Conservation (phyloP, 2,797 vertebrate species). For the Cynodonichthys magdalenae region DNA sequence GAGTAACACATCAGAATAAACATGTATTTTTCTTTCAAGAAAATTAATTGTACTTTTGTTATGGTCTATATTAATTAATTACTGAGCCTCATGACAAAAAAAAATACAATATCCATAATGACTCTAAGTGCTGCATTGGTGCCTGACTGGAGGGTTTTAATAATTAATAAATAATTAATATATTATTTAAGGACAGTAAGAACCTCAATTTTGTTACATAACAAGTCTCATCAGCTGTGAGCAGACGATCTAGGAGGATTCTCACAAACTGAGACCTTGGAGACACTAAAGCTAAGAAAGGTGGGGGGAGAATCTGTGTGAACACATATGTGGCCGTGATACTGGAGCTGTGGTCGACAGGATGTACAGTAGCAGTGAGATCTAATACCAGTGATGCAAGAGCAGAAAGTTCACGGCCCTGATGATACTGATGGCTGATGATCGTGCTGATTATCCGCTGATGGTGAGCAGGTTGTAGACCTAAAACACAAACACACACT, state of each 20-base stretch:
- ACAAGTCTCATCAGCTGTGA: neutral
- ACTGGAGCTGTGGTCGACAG: neutral
- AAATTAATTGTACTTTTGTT: neutral
- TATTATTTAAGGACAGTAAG: neutral
- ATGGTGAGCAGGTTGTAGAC: slow-evolving; percentile 13
- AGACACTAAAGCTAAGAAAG: too few species aligned
- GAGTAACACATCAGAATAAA: slow-evolving; percentile 3
- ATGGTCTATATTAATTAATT: neutral
- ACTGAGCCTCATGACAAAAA: too few species aligned
- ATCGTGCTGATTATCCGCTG: slow-evolving; percentile 19
- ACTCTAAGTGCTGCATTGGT: too few species aligned
- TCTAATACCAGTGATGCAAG: slow-evolving; percentile 9
- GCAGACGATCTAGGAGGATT: neutral
- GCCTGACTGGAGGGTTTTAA: neutral
- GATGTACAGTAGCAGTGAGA: slow-evolving; percentile 2
- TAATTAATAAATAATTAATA: too few species aligned
- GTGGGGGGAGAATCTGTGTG: neutral
- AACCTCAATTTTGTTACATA: neutral
- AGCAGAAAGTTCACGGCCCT: slow-evolving; percentile 1
- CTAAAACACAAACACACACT: slow-evolving; percentile 18
- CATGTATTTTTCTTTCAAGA: neutral
- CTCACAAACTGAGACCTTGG: neutral
- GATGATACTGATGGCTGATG: slow-evolving; percentile 1
- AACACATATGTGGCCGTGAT: neutral
- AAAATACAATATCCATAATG: too few species aligned